Base-by-base conservation (phyloP, 1,140 invertebrate genomes). In the Drosophila ananassae region DNA sequence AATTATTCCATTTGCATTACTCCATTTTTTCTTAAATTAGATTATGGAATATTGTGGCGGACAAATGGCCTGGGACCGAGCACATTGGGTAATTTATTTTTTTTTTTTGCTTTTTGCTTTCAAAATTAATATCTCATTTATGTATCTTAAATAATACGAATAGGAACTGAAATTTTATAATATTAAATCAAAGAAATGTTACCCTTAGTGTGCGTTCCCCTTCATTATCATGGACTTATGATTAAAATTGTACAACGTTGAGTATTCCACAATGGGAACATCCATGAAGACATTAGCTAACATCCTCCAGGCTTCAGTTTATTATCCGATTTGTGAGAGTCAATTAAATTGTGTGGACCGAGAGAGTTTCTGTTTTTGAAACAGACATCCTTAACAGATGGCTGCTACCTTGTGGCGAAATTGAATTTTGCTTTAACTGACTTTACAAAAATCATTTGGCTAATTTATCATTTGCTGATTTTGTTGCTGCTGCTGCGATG, bases 391-490 rank as follows among this genome's bases (percentile, higher is more conserved):
- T 8, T 46, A 13, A 32, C 34, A 7, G 1, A 21, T 44, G 57
- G 25, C 34, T 37, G 48, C 34, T 37, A 41, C 10, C 32, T 50
- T 68, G 34, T 58, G 22, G 30, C 50, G 30, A 75, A 71, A 77
- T 89, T 30, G 57, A 74, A 84, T 84, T 89, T 89, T 80, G 77
- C 39, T 80, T 87, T 90, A 91, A 87, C 89, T 91, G 84, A 91
- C 89, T 87, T 91, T 91, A 89, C 89, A 91, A 91, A 91, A 91
- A 91, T 91, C 89, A 83, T 91, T 90, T 79, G 89, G 89, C 89
- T 91, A 91, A 89, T 91, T 91, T 68, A 89, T 72, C 81, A 91
- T 85, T 89, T 91, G 89, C 74, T 89, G 83, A 24, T 81, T 73
- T 50, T 87, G 82, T 74, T 85, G 89, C 50, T 80, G 74, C 17